Conservation (phyloP, 2,888 invertebrate species). For the Aphrophora alni region DNA sequence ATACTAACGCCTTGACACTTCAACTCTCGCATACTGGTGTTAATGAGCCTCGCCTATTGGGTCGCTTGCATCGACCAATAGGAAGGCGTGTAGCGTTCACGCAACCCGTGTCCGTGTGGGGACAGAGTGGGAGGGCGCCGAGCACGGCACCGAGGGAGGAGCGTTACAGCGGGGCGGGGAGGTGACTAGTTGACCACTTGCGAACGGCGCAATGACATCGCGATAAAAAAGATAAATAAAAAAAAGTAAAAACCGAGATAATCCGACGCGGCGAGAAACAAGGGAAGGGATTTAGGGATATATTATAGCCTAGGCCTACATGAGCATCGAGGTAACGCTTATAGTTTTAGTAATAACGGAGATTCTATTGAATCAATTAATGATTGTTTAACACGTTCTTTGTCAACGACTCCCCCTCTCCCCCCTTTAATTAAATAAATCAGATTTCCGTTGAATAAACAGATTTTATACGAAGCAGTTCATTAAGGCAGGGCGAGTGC, state of each 20-base stretch:
- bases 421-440: not conserved
- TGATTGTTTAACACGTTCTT: slow-evolving; percentile 2
- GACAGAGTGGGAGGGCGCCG: slow-evolving; percentile 48
- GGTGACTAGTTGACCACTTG: slow-evolving; percentile 28
- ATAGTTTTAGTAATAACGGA: slow-evolving; percentile 27
- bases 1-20: slow-evolving; percentile 53
- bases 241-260: slow-evolving; percentile 27
- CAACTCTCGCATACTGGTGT: slow-evolving; percentile 58
- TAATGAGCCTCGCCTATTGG: slow-evolving; percentile 59
- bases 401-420: not conserved
- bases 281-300: slow-evolving; percentile 16
- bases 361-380: slow-evolving; percentile 32
- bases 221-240: slow-evolving; percentile 23
- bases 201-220: slow-evolving; percentile 19
- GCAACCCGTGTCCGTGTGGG: slow-evolving; percentile 36
- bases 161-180: slow-evolving; percentile 43
- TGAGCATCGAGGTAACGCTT: slow-evolving; percentile 32
- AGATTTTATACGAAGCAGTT: not conserved
- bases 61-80: slow-evolving; percentile 49
- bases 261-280: not conserved
- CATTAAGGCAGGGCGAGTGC: too few relatives aligned
- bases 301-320: not conserved
- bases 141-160: slow-evolving; percentile 44
- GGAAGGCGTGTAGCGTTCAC: slow-evolving; percentile 47
- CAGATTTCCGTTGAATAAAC: not conserved